Evolutionary conservation across 2,113 vertebrate species (phyloP), one percentile per base, ranked within the genome.

Genomic region (Pardalotus punctatus): DNA sequence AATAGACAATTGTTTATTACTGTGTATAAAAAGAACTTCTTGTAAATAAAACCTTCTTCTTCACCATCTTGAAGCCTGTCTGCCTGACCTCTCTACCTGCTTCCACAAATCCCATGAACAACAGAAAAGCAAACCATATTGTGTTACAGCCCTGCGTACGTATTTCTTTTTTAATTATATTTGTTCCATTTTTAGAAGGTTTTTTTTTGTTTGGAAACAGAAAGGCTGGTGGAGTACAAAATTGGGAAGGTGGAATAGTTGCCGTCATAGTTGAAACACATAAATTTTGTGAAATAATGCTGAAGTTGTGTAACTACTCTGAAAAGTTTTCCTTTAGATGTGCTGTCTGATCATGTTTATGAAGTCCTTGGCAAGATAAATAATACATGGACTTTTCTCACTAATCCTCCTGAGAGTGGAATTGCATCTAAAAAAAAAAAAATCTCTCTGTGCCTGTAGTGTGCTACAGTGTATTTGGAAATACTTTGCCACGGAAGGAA

Each of bases 61-160:
- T n/a, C n/a, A n/a, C n/a, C n/a, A n/a, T n/a, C n/a, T n/a, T n/a
- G n/a, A n/a, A n/a, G n/a, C n/a, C n/a, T n/a, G n/a, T n/a, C n/a
- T n/a, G n/a, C n/a, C n/a, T n/a, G n/a, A n/a, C n/a, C n/a, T n/a
- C n/a, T n/a, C n/a, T n/a, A n/a, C n/a, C n/a, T n/a, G n/a, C n/a
- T n/a, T n/a, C n/a, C n/a, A n/a, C n/a, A n/a, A n/a, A n/a, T n/a
- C n/a, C n/a, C n/a, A n/a, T n/a, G n/a, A n/a, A n/a, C n/a, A n/a
- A n/a, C n/a, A n/a, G n/a, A n/a, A n/a, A n/a, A n/a, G n/a, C n/a
- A n/a, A n/a, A n/a, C n/a, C n/a, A n/a, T n/a, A 4, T 33, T 48
- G 38, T 56, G 40, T 82, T 28, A 15, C 33, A 60, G 74, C 31
- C 42, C 38, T 13, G 16, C 2, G 0, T 58, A 9, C 0, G 0